Evolutionary conservation across 2,797 vertebrate genomes (phyloP).

Genomic region (Esox masquinongy): DNA sequence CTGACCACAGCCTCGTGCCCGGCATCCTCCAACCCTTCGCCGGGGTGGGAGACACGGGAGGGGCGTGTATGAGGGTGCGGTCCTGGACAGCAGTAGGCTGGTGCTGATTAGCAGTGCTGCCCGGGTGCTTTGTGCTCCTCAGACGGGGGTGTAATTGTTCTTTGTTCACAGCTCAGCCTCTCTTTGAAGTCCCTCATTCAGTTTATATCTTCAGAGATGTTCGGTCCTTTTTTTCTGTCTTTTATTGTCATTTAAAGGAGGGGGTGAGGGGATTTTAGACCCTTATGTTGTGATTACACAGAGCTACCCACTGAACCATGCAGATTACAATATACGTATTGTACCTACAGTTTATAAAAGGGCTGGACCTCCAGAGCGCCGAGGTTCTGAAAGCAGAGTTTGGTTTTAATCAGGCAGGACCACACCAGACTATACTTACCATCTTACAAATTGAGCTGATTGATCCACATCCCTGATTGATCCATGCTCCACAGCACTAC

Average conservation of each 20-base stretch:
- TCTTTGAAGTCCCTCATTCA: constrained; percentile 78
- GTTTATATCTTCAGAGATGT: constrained; percentile 60
- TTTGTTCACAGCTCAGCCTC: constrained; percentile 64
- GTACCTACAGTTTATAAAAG: background rate
- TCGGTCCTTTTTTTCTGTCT: constrained; percentile 33
- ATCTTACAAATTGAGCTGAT: background rate
- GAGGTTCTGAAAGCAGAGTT: background rate
- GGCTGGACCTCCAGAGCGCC: background rate
- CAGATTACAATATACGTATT: constrained; percentile 15
- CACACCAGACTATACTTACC: background rate
- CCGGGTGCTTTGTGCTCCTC: constrained; percentile 67
- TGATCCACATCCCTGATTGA: background rate
- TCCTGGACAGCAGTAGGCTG: constrained; percentile 66
- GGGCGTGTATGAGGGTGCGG: constrained; percentile 39
- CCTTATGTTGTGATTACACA: constrained; percentile 54
- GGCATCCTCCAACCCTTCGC: too few relatives aligned
- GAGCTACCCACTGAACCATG: constrained; percentile 36
- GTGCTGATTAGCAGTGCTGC: constrained; percentile 68
- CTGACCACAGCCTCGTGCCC: too few relatives aligned
- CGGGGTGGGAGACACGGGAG: too few relatives aligned
- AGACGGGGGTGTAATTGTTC: constrained; percentile 72
- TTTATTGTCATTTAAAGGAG: constrained; percentile 4
- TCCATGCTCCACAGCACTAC: background rate
- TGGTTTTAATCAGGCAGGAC: background rate
- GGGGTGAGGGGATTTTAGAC: constrained; percentile 30